Conservation (phyloP, 2,113 vertebrate species). For the Lagopus muta region DNA sequence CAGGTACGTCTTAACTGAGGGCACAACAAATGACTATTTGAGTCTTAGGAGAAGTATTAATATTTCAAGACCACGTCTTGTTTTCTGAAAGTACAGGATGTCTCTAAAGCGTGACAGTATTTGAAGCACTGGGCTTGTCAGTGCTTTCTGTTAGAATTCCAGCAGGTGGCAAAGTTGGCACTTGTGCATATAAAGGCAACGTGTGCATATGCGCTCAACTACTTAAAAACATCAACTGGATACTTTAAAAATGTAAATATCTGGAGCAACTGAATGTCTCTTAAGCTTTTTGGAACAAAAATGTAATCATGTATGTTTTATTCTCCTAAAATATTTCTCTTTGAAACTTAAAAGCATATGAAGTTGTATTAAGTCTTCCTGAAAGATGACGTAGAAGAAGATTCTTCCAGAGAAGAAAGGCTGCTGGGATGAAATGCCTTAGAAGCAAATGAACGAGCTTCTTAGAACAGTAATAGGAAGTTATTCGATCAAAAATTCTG, state of each 20-base stretch:
- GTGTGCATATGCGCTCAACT: background rate
- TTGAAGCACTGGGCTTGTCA: background rate
- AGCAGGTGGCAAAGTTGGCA: background rate
- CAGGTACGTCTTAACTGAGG: conserved; percentile 76
- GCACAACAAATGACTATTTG: background rate
- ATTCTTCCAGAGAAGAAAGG: background rate
- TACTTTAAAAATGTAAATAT: background rate
- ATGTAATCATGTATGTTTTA: background rate
- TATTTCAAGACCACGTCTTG: background rate
- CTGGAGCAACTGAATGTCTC: background rate
- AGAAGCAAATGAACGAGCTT: background rate
- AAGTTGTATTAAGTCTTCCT: background rate
- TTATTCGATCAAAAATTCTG: background rate
- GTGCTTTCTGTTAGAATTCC: background rate
- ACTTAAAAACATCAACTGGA: accelerated
- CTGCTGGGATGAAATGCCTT: background rate
- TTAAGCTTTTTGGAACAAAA: background rate
- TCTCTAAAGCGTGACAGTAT: background rate
- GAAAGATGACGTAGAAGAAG: background rate
- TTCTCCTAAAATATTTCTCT: background rate
- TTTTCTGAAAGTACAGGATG: background rate
- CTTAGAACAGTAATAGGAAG: background rate
- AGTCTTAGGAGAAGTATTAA: background rate
- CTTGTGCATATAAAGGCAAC: background rate
- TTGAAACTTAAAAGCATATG: background rate